Conservation (phyloP, 1,140 invertebrate genomes). For the Brachionus paranguensis region DNA sequence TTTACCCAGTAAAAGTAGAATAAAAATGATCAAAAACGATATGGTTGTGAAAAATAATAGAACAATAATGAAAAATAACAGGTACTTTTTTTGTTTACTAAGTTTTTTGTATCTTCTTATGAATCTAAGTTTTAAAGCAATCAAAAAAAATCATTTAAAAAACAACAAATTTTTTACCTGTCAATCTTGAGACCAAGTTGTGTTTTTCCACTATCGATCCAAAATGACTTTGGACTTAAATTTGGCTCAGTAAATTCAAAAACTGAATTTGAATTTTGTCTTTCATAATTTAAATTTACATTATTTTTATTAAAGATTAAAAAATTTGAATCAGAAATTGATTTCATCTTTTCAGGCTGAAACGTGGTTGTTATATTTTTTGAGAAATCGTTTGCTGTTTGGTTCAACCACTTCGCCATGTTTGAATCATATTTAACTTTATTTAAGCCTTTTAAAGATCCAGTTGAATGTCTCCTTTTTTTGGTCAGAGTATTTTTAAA, state of each 20-base stretch:
- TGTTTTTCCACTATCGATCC: constrained; percentile 8
- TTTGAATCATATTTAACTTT: background rate
- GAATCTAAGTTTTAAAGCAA: background rate
- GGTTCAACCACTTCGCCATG: background rate
- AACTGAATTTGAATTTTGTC: background rate
- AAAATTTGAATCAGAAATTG: background rate
- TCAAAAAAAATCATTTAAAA: background rate
- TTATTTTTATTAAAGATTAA: background rate
- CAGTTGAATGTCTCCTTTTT: background rate
- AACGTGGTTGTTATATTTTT: background rate
- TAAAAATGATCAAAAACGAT: background rate
- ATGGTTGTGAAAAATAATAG: constrained; percentile 7
- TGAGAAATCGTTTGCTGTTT: background rate
- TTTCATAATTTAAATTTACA: no score
- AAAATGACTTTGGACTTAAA: background rate
- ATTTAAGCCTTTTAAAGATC: background rate
- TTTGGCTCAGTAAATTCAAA: background rate
- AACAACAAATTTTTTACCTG: background rate
- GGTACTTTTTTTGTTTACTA: constrained; percentile 1
- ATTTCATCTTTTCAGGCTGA: background rate
- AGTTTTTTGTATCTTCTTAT: constrained; percentile 10
- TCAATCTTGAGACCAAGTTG: background rate
- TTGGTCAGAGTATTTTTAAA: background rate
- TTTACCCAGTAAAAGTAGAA: background rate
- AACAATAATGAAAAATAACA: constrained; percentile 11